Conservation (phyloP, 2,888 invertebrate genomes). For the Mimachlamys varia region DNA sequence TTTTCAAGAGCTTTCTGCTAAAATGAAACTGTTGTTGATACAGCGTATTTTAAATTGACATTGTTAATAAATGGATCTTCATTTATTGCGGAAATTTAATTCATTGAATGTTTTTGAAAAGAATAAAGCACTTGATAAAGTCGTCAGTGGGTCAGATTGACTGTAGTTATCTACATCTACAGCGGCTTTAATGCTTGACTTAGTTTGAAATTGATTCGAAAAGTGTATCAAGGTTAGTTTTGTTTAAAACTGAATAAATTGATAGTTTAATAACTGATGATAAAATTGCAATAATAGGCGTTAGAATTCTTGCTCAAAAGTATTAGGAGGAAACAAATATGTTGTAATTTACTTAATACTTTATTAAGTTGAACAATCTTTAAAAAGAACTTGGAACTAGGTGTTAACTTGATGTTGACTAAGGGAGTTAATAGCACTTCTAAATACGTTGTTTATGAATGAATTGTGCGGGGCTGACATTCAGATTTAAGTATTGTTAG, state of each 20-base stretch:
- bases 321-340: no score
- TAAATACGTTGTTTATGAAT: not conserved
- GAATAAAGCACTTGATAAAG: not conserved
- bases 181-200: not conserved
- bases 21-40: not conserved
- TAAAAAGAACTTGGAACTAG: not conserved
- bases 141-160: not conserved
- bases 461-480: not conserved
- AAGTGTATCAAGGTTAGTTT: no score
- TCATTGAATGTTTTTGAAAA: not conserved
- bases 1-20: not conserved
- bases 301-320: no score
- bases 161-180: not conserved
- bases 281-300: no score
- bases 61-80: conserved; percentile 14
- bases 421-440: not conserved
- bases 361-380: no score
- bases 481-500: not conserved
- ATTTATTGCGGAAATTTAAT: not conserved
- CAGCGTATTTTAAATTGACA: not conserved
- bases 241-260: no score
- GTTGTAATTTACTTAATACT: no score
- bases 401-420: not conserved
- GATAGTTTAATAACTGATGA: no score
- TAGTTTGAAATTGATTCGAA: no score